Percentiles rank a stretch among this genome's conserved stretches.
phyloP scores from a whole-genome alignment of 2,797 vertebrate genomes.

The Notoglanidium macrostoma region DNA sequence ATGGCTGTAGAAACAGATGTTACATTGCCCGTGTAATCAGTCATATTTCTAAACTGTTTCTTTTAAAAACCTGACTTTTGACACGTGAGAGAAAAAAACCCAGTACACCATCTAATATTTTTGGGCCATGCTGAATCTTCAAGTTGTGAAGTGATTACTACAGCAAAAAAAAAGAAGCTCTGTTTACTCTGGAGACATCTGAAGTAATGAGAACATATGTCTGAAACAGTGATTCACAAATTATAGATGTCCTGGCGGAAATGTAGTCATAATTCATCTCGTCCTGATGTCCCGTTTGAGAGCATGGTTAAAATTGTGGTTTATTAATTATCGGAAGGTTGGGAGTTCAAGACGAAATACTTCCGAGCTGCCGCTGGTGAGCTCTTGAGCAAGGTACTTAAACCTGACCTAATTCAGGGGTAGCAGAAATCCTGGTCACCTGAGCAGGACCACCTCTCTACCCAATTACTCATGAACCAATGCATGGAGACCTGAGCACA shows the following conservation, averaged over 20 bases:
- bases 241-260: neutral
- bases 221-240: conserved; percentile 4
- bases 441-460: neutral
- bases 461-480: neutral
- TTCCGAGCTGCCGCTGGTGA: neutral
- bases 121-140: neutral
- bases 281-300: neutral
- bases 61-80: neutral
- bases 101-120: neutral
- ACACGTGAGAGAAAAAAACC: neutral
- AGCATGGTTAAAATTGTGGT: neutral
- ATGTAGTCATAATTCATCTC: neutral
- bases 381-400: neutral
- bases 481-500: neutral
- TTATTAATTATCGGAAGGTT: conserved; percentile 1
- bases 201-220: conserved; percentile 29
- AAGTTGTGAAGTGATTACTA: conserved; percentile 20
- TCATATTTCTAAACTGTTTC: conserved; percentile 3
- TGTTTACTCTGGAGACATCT: conserved; percentile 40
- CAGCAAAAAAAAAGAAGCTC: conserved; percentile 30
- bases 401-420: neutral
- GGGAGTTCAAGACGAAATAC: neutral
- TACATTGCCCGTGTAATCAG: neutral
- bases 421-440: neutral
- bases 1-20: conserved; percentile 34